These are phyloP conservation scores for Agriopis leucophaearia DNA, from an alignment of 2,888 invertebrate genomes.

Conservation along the genomic window DNA sequence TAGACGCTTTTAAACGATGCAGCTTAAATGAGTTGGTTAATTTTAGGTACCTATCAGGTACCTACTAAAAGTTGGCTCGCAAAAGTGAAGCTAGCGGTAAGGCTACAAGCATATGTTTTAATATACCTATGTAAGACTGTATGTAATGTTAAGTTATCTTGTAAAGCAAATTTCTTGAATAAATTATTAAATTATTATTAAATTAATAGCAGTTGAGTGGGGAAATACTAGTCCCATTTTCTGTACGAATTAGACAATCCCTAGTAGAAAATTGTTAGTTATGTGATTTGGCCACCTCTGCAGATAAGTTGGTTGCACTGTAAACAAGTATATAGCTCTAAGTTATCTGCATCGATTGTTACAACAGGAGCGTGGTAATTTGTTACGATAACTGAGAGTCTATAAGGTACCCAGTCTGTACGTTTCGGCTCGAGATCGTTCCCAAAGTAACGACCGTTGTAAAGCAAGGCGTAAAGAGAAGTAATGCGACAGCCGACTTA, in stretches of 20 bases:
- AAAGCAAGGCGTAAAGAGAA: slow-evolving; percentile 52
- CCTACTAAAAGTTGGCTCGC: too few relatives aligned
- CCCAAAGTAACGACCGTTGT: slow-evolving; percentile 57
- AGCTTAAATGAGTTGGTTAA: too few relatives aligned
- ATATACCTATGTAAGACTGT: too few relatives aligned
- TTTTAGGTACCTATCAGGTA: too few relatives aligned
- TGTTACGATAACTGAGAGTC: slow-evolving; percentile 54
- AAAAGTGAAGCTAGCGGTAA: too few relatives aligned
- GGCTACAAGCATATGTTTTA: too few relatives aligned
- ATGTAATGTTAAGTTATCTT: too few relatives aligned
- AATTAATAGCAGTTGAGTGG: neutral
- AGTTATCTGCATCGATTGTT: slow-evolving; percentile 21
- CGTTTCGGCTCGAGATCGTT: slow-evolving; percentile 51
- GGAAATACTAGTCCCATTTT: neutral
- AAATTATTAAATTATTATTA: too few relatives aligned
- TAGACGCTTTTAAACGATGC: too few relatives aligned
- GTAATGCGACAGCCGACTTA: slow-evolving; percentile 55
- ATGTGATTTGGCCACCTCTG: neutral
- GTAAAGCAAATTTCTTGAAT: too few relatives aligned
- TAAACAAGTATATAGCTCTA: neutral
- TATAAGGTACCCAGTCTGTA: slow-evolving; percentile 40
- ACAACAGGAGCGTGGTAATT: slow-evolving; percentile 29
- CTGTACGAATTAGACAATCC: neutral
- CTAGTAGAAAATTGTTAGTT: neutral
- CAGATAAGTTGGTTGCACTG: neutral